These are phyloP conservation scores for Antidorcas marsupialis DNA, from an alignment of 2,113 vertebrate genomes.

Conservation along the genomic window DNA sequence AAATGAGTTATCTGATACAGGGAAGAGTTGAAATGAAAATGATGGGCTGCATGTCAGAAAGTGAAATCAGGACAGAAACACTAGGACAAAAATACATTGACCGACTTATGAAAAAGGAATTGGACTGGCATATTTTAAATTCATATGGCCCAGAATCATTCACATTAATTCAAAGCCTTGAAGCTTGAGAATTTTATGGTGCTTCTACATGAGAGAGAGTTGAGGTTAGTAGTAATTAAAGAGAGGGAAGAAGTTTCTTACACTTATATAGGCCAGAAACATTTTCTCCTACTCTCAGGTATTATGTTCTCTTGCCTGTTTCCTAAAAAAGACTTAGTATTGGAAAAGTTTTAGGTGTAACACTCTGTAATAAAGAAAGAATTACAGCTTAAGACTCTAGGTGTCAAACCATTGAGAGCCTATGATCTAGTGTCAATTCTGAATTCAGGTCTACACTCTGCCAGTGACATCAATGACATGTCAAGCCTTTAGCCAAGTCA, in stretches of 20 bases:
- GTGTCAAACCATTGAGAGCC: background rate
- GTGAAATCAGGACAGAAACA: background rate
- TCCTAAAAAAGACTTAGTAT: background rate
- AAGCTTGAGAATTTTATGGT: background rate
- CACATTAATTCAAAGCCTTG: background rate
- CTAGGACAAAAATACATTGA: slow-evolving; percentile 11
- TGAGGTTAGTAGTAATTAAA: background rate
- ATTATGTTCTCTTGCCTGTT: background rate
- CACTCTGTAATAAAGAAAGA: background rate
- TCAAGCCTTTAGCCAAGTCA: background rate
- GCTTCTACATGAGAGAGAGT: background rate
- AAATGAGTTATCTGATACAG: background rate
- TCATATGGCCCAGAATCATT: background rate
- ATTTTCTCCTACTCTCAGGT: background rate
- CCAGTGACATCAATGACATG: background rate
- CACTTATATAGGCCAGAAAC: background rate
- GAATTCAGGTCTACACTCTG: background rate
- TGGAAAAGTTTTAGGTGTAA: background rate
- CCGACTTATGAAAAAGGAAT: background rate
- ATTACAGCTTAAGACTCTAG: background rate
- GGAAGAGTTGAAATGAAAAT: slow-evolving; percentile 13
- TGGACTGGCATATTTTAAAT: background rate
- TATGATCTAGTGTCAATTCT: background rate
- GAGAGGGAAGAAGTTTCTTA: background rate
- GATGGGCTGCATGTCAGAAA: background rate